A percentile compares a stretch with the other conserved stretches of the same genome.
These are phyloP conservation scores for Hydrolagus colliei DNA, from an alignment of 2,797 vertebrate species.

Conservation along the genomic window DNA sequence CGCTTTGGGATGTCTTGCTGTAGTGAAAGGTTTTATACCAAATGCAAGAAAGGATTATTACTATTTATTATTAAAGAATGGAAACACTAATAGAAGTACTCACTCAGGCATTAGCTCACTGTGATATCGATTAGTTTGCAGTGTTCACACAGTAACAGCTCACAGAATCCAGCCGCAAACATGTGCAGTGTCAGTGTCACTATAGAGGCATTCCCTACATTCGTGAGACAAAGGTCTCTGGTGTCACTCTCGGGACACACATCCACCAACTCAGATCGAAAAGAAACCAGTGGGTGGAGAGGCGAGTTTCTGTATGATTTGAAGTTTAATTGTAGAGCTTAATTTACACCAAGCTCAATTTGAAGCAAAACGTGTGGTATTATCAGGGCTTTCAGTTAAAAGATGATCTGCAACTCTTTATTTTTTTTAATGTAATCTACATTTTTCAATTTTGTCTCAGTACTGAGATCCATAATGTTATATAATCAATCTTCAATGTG, in stretches of 20 bases:
- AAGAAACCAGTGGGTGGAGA: constrained; percentile 15
- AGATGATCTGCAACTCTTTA: not conserved
- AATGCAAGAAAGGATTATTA: no score
- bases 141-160: not conserved
- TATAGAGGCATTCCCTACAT: not conserved
- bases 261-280: constrained; percentile 1
- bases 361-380: constrained; percentile 5
- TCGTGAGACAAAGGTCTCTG: not conserved
- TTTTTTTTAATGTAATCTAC: not conserved
- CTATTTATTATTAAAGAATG: no score
- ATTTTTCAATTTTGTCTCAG: no score
- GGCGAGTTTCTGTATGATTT: constrained; percentile 21
- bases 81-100: no score
- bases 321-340: not conserved
- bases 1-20: no score
- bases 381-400: not conserved
- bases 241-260: not conserved
- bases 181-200: not conserved
- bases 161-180: not conserved
- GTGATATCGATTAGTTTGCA: no score
- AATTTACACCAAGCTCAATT: not conserved
- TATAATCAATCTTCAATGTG: no score
- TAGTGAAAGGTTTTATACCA: no score
- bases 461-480: no score
- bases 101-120: no score